A percentile compares a stretch with the other conserved stretches of the same genome.
These are phyloP conservation scores for Mobula birostris DNA, from an alignment of 2,113 vertebrate species.

Conservation along the genomic window DNA sequence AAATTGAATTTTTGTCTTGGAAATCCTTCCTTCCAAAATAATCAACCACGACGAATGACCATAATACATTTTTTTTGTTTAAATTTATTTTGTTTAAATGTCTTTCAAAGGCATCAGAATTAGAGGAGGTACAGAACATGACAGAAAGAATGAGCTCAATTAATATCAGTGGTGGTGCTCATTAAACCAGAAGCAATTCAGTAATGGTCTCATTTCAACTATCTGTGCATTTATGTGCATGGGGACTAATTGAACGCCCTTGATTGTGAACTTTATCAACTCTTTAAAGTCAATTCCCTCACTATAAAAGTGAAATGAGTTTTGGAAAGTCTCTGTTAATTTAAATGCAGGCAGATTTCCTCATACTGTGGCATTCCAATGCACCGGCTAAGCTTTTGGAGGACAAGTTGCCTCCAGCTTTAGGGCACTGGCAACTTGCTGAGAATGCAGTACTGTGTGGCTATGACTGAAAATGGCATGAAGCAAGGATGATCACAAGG, in stretches of 20 bases:
- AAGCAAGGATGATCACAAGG: not conserved
- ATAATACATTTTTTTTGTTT: not conserved
- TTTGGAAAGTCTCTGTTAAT: not conserved
- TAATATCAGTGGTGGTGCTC: slow-evolving; percentile 20
- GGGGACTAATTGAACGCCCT: not conserved
- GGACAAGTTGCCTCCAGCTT: not conserved
- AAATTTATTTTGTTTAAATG: not conserved
- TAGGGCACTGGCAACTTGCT: not conserved
- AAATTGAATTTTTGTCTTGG: not conserved
- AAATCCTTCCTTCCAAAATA: not conserved
- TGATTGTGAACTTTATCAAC: slow-evolving; percentile 6
- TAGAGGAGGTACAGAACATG: not conserved
- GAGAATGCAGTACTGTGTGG: not conserved
- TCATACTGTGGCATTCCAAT: not conserved
- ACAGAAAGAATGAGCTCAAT: not conserved
- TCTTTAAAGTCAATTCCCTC: slow-evolving; percentile 26
- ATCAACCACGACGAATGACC: not conserved
- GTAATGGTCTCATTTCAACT: slow-evolving; percentile 20
- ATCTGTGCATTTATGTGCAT: not conserved
- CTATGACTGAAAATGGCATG: not conserved
- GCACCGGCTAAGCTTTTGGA: not conserved
- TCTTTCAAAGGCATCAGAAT: slow-evolving; percentile 10
- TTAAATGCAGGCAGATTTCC: not conserved
- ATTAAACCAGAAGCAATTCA: slow-evolving; percentile 1
- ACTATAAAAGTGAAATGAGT: slow-evolving; percentile 3